Conservation (phyloP, 2,888 invertebrate genomes). For the Cheilosia urbana region DNA sequence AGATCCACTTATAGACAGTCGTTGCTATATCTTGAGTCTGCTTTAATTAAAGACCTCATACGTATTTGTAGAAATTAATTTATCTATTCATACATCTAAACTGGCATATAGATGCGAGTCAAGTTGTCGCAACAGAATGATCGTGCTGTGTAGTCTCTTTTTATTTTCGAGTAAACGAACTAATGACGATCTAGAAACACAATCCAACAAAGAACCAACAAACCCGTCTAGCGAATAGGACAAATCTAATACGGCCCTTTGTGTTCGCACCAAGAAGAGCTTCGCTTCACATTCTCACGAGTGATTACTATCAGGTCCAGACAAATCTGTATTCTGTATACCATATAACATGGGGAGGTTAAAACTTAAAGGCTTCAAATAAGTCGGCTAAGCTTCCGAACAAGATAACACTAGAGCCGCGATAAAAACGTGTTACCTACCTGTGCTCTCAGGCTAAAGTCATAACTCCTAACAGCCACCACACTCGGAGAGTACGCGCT, state of each 20-base stretch:
- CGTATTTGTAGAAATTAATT: conserved; percentile 45
- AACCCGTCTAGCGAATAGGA: conserved; percentile 14
- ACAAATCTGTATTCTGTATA: neutral
- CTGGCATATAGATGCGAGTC: conserved; percentile 58
- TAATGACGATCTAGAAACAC: conserved; percentile 26
- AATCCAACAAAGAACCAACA: conserved; percentile 21
- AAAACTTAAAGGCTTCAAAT: conserved; percentile 40
- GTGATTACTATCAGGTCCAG: neutral
- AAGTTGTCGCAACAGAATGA: conserved; percentile 28
- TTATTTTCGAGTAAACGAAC: conserved; percentile 20
- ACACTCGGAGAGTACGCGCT: conserved; percentile 44
- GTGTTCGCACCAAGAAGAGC: conserved; percentile 3
- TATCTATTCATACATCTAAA: conserved; percentile 53
- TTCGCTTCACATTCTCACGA: neutral
- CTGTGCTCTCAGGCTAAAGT: neutral
- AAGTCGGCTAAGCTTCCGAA: conserved; percentile 60
- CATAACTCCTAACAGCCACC: neutral
- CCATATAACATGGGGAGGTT: conserved; percentile 15
- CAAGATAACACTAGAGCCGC: conserved; percentile 36
- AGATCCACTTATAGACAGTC: conserved; percentile 46
- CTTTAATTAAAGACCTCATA: conserved; percentile 61
- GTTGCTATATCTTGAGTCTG: conserved; percentile 35
- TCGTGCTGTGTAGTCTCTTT: neutral
- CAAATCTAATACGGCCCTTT: conserved; percentile 47
- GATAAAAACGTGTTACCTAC: neutral